phyloP scores from a whole-genome alignment of 2,888 invertebrate species.

The Nomada goodeniana region DNA sequence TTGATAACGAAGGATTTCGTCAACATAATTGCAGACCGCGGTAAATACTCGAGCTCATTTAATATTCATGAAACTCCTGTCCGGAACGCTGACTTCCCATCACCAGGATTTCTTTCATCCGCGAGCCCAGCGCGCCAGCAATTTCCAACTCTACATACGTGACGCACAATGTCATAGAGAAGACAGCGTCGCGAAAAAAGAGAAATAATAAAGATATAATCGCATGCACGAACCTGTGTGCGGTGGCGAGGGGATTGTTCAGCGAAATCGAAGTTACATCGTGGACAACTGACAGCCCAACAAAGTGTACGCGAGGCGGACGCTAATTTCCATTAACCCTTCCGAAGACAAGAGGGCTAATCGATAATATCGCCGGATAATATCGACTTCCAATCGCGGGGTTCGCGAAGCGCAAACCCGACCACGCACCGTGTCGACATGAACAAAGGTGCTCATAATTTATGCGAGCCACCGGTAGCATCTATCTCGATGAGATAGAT shows the following conservation, averaged over 20 bases:
- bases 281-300: conserved; percentile 15
- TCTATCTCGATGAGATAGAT: background rate
- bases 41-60: conserved; percentile 38
- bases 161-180: too few relatives aligned
- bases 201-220: background rate
- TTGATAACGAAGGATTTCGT: conserved; percentile 21
- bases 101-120: conserved; percentile 3
- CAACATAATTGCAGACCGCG: conserved; percentile 20
- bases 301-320: conserved; percentile 2
- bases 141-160: too few relatives aligned
- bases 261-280: conserved; percentile 7
- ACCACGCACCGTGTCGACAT: conserved; percentile 34
- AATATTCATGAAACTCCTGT: conserved; percentile 31
- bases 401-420: conserved; percentile 26
- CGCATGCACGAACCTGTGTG: too few relatives aligned
- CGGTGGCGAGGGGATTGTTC: background rate
- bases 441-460: conserved; percentile 56
- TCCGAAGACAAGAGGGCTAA: conserved; percentile 44
- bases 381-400: conserved; percentile 57
- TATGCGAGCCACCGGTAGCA: conserved; percentile 31
- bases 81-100: background rate
- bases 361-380: conserved; percentile 51
- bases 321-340: conserved; percentile 55
- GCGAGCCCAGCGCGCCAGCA: too few relatives aligned
- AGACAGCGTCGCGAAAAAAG: background rate